Conservation (phyloP, 2,797 vertebrate species). For the Pelochelys cantorii region DNA sequence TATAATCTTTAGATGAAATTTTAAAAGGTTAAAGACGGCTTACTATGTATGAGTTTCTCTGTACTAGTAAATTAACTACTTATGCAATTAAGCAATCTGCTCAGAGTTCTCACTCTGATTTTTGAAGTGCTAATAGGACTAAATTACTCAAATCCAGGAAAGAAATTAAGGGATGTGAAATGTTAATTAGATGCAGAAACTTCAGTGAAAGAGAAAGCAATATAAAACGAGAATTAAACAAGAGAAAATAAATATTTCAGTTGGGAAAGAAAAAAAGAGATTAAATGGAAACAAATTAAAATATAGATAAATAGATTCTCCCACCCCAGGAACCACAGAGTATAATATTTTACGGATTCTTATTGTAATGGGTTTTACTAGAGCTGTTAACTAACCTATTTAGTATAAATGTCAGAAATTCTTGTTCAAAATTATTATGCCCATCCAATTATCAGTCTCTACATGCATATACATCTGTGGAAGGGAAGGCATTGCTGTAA, state of each 20-base stretch:
- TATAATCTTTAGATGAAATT: conserved; percentile 47
- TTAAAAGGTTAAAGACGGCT: conserved; percentile 71
- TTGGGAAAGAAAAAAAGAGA: neutral
- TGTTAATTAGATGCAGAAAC: conserved; percentile 71
- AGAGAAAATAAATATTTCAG: conserved; percentile 48
- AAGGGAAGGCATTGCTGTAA: neutral
- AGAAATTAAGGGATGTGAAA: conserved; percentile 72
- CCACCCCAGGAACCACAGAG: neutral
- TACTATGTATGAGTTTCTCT: conserved; percentile 43
- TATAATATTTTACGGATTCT: neutral
- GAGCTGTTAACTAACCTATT: neutral
- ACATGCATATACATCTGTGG: neutral
- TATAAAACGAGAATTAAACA: conserved; percentile 30
- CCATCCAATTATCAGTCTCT: neutral
- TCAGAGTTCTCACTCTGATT: conserved; percentile 61
- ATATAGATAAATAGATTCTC: neutral
- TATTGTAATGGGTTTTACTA: neutral
- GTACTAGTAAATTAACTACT: conserved; percentile 65
- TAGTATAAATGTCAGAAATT: neutral
- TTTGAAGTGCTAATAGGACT: conserved; percentile 74
- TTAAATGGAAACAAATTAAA: neutral
- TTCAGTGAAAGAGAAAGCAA: conserved; percentile 58
- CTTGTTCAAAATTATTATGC: neutral
- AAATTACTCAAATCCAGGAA: conserved; percentile 73
- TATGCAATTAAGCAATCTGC: conserved; percentile 67